Base-by-base conservation (phyloP, 2,797 vertebrate species). In the Artibeus jamaicensis region DNA sequence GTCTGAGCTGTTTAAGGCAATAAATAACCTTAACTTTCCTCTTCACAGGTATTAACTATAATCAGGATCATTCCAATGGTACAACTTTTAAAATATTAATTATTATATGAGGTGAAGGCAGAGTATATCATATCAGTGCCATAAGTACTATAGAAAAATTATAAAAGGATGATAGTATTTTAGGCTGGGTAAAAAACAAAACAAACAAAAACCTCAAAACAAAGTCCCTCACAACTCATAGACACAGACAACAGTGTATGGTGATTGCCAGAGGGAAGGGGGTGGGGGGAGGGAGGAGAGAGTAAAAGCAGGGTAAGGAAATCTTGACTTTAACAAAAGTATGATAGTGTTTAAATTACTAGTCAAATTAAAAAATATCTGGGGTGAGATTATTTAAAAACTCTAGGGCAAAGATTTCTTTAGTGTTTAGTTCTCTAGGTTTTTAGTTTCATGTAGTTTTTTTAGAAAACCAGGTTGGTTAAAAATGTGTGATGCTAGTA, bases 351-450 rank as follows among this genome's bases (percentile, higher is more conserved):
- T 83, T 53, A 93, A 65, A 96, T 89, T 83, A 32, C 68, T 62
- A 65, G 50, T 89, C 59, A 95, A 73, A 65, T 87, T 84, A 89
- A 42, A 85, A 84, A 85, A 74, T 76, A 73, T 78, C 94, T 70
- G 32, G 10, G 8, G 42, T 44, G 77, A 14, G 42, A 48, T 67
- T 24, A 22, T 86, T 89, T 95, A 79, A 42, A 94, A 88, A 86
- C 29, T 88, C 73, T 46, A 62, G 37, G 50, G 26, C 37, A 62
- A 67, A 78, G n/a, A 48, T 91, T 95, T 12, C 67, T 83, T 91
- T 73, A 68, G 1, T 12, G 44, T 83, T 92, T 21, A 6, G 2
- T 89, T 91, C 62, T 93, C 55, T 78, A 91, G 48, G 21, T 39
- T 93, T 89, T 94, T 46, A 62, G 70, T 55, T 86, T 76, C 79